Percentiles rank a stretch among this genome's conserved stretches.
Conservation (phyloP, 2,797 vertebrate genomes). For the Cirrhinus mrigala region DNA sequence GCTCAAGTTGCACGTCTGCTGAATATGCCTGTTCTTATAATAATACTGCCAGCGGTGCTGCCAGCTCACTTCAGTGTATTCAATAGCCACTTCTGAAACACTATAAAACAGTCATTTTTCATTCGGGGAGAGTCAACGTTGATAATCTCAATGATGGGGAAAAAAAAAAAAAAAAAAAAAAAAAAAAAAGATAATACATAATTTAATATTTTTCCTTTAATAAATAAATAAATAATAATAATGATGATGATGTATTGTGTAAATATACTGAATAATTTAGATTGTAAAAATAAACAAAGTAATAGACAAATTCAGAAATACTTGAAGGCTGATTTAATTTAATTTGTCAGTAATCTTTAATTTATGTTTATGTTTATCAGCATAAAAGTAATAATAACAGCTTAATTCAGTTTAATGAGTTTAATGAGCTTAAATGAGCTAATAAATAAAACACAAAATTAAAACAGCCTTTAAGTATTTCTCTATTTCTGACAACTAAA, state of each 20-base stretch:
- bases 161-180: not conserved
- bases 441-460: no score
- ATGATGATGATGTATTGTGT: no score
- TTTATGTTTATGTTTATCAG: not conserved
- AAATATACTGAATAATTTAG: not conserved
- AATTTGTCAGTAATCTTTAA: not conserved
- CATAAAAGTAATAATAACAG: no score
- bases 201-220: not conserved
- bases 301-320: not conserved
- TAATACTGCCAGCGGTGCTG: not conserved
- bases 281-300: no score
- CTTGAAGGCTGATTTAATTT: not conserved
- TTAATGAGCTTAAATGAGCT: no score
- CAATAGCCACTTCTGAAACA: not conserved
- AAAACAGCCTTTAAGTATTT: no score
- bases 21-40: not conserved
- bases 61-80: not conserved
- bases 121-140: not conserved
- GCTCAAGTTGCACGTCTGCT: conserved; percentile 1
- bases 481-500: no score
- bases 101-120: not conserved
- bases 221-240: no score
- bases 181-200: not conserved
- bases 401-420: no score
- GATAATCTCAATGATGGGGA: not conserved